phyloP scores from a whole-genome alignment of 2,113 vertebrate species.

The Oreochromis aureus region DNA sequence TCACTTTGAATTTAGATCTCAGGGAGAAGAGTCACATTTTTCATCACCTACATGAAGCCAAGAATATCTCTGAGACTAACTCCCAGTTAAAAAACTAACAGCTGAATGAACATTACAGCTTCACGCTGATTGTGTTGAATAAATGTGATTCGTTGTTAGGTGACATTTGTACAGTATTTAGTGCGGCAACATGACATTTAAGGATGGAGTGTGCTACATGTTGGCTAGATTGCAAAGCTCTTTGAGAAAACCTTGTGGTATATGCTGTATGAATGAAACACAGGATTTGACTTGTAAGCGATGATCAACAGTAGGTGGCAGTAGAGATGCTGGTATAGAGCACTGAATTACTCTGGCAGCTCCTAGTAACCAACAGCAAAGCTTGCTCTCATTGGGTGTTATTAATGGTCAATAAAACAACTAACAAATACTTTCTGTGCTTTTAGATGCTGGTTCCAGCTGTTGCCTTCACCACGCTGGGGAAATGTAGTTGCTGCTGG shows the following conservation, averaged over 20 bases:
- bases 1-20: background rate
- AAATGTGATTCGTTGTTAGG: background rate
- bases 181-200: background rate
- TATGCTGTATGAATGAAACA: background rate
- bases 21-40: background rate
- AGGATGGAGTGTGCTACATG: accelerated
- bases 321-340: background rate
- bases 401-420: background rate
- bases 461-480: conserved; percentile 82
- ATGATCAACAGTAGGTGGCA: background rate
- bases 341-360: background rate
- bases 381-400: background rate
- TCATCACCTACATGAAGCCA: background rate
- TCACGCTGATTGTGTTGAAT: background rate
- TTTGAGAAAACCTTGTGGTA: background rate
- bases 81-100: background rate
- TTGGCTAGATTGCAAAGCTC: background rate
- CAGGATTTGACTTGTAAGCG: background rate
- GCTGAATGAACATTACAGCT: background rate
- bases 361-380: background rate
- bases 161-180: background rate
- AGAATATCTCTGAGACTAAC: background rate
- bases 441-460: conserved; percentile 85
- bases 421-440: background rate
- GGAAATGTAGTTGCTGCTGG: conserved; percentile 85